Conservation (phyloP, 2,113 vertebrate genomes). For the Illadopsis cleaveri region DNA sequence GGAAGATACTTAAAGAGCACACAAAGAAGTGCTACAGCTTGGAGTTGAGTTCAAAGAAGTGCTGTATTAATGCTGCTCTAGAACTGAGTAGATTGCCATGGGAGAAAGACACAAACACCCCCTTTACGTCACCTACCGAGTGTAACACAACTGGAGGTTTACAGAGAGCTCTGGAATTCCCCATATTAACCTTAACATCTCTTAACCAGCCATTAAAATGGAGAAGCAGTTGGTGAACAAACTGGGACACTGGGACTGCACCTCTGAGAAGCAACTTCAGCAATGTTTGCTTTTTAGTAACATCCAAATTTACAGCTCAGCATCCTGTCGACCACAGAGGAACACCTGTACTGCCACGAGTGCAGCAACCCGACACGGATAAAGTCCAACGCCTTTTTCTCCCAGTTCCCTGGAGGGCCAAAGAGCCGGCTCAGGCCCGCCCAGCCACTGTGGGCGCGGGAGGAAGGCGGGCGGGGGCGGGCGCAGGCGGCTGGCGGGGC, state of each 20-base stretch:
- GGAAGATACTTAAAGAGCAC: background rate
- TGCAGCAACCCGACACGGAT: accelerated
- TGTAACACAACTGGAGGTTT: accelerated
- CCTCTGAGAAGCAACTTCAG: background rate
- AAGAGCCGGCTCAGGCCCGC: accelerated
- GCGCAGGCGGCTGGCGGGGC: accelerated
- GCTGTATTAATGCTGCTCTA: background rate
- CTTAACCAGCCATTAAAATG: accelerated
- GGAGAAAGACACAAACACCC: background rate
- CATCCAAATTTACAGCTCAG: background rate
- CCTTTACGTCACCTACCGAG: background rate
- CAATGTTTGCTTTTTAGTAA: background rate
- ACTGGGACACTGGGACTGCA: accelerated
- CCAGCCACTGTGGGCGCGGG: accelerated
- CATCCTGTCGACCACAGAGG: accelerated
- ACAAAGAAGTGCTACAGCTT: background rate
- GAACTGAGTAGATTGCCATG: background rate
- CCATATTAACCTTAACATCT: background rate
- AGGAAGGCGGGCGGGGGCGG: no score
- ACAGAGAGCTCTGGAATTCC: background rate
- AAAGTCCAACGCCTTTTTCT: accelerated
- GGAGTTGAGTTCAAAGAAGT: background rate
- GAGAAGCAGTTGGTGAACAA: background rate
- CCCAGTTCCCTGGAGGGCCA: accelerated
- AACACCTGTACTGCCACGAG: background rate